Conservation (phyloP, 2,888 invertebrate species). For the Proisotoma minuta region DNA sequence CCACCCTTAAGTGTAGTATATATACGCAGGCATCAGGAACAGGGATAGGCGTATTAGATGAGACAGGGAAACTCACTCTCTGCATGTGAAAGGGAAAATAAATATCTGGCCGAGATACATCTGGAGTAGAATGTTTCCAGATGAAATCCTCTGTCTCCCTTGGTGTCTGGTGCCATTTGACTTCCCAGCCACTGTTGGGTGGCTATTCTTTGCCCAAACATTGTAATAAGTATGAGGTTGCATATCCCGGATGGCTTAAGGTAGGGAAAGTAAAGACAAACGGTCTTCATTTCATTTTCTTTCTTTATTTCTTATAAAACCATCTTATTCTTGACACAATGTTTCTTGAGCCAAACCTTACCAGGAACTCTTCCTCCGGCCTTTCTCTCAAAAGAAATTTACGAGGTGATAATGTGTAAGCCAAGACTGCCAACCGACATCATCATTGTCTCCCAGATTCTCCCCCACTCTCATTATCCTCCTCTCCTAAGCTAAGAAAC, state of each 20-base stretch:
- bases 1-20: not conserved
- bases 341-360: conserved; percentile 1
- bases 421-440: conserved; percentile 2
- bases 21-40: not conserved
- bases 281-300: conserved; percentile 15
- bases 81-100: conserved; percentile 5
- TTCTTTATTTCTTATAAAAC: conserved; percentile 10
- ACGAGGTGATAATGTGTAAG: conserved; percentile 42
- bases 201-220: not conserved
- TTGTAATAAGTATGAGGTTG: too few relatives aligned
- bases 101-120: conserved; percentile 14
- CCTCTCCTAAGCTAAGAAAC: too few relatives aligned
- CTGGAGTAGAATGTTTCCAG: conserved; percentile 17
- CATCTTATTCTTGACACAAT: not conserved
- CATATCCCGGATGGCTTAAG: not conserved
- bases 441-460: conserved; percentile 2
- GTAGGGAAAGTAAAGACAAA: conserved; percentile 6
- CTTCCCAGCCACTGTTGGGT: not conserved
- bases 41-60: too few relatives aligned
- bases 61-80: not conserved
- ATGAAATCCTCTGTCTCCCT: conserved; percentile 16
- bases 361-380: conserved; percentile 6
- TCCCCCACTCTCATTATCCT: conserved; percentile 10
- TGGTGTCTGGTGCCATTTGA: conserved; percentile 7
- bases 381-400: conserved; percentile 36